phyloP scores from a whole-genome alignment of 2,888 invertebrate genomes.

The Prenolepis imparis region DNA sequence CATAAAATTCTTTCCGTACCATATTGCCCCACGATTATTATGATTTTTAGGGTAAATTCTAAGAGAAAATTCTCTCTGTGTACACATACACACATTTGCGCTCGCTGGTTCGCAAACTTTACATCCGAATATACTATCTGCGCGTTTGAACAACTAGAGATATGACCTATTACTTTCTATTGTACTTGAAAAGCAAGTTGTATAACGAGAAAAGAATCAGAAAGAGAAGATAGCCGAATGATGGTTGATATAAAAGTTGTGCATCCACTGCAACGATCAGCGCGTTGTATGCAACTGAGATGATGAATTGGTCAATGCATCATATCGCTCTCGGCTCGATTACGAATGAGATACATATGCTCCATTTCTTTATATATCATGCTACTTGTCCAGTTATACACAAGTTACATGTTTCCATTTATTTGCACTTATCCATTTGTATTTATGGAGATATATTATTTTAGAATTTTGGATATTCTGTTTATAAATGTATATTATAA shows the following conservation, averaged over 20 bases:
- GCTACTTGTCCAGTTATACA: not conserved
- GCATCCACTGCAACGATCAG: slow-evolving; percentile 21
- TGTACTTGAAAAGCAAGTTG: not conserved
- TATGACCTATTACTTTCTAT: not conserved
- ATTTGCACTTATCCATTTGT: not conserved
- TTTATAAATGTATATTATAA: not conserved
- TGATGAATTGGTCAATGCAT: slow-evolving; percentile 43
- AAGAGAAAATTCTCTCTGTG: too few species aligned
- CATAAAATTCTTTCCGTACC: too few species aligned
- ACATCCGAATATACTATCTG: not conserved
- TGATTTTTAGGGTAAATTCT: too few species aligned
- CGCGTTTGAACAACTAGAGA: not conserved
- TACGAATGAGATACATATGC: slow-evolving; percentile 28
- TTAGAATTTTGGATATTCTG: not conserved
- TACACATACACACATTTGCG: not conserved
- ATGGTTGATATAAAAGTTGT: slow-evolving; percentile 5
- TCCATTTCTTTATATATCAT: slow-evolving; percentile 30
- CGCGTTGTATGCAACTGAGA: slow-evolving; percentile 15
- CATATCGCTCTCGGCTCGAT: slow-evolving; percentile 19
- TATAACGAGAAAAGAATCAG: not conserved
- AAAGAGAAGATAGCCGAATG: not conserved
- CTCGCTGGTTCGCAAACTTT: slow-evolving; percentile 6
- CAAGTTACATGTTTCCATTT: not conserved
- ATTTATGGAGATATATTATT: not conserved
- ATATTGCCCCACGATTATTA: too few species aligned